Percentiles rank a stretch among this genome's conserved stretches.
These are phyloP conservation scores for Ctenochaetus hawaiiensis DNA, from an alignment of 2,797 vertebrate species.

Conservation along the genomic window DNA sequence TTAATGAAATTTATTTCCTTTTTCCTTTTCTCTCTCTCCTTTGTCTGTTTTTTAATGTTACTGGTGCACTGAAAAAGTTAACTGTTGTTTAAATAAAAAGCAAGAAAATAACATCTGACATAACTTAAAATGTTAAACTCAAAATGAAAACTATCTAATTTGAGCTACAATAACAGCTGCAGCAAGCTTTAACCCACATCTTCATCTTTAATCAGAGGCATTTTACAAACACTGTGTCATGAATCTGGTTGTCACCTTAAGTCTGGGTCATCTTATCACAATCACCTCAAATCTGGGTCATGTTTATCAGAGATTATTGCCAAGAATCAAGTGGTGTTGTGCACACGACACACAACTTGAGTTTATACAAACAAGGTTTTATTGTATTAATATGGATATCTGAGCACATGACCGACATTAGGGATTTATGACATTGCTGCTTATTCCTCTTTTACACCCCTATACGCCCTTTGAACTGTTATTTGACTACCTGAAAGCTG, in stretches of 20 bases:
- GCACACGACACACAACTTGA: not conserved
- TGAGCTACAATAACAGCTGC: not conserved
- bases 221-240: no score
- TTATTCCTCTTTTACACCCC: not conserved
- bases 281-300: not conserved
- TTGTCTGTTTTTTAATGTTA: not conserved
- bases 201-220: slow-evolving; percentile 15
- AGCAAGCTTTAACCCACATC: not conserved
- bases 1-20: not conserved
- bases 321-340: slow-evolving; percentile 5
- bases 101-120: not conserved
- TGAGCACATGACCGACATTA: not conserved
- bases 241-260: no score
- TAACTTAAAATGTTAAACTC: not conserved
- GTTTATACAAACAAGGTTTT: not conserved
- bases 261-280: no score
- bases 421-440: not conserved
- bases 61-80: not conserved
- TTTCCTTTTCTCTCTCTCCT: not conserved
- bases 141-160: not conserved
- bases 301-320: slow-evolving; percentile 18
- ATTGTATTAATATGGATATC: slow-evolving; percentile 17
- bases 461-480: slow-evolving; percentile 4
- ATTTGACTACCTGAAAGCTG: not conserved
- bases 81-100: not conserved